These are phyloP conservation scores for Scomber japonicus DNA, from an alignment of 2,113 vertebrate species.

Conservation along the genomic window DNA sequence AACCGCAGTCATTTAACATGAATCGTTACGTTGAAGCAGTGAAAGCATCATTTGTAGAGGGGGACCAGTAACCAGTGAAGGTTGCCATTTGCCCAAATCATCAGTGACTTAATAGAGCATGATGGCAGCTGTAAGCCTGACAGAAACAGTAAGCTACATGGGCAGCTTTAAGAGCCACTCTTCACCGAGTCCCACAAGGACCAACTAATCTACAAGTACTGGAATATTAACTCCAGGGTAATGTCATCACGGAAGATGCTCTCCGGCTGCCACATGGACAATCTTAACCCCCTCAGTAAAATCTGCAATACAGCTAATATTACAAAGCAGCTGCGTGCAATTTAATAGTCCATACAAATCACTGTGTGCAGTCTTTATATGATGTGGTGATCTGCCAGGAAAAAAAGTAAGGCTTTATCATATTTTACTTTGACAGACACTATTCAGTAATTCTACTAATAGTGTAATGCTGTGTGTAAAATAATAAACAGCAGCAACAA, in stretches of 20 bases:
- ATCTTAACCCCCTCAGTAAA: background rate
- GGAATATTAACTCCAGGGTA: constrained; percentile 53
- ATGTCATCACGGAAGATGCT: constrained; percentile 24
- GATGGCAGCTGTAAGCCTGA: constrained; percentile 61
- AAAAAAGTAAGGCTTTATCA: background rate
- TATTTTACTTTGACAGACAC: background rate
- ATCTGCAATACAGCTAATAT: constrained; percentile 6
- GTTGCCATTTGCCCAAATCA: constrained; percentile 34
- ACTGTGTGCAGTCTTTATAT: background rate
- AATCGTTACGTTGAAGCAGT: constrained; percentile 2
- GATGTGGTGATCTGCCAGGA: too few species aligned
- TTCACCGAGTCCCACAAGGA: constrained; percentile 36
- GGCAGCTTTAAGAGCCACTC: constrained; percentile 36
- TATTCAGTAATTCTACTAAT: background rate
- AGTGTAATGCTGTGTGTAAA: too few species aligned
- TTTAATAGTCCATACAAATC: background rate
- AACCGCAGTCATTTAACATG: constrained; percentile 11
- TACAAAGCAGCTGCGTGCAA: background rate
- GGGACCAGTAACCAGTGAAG: constrained; percentile 36
- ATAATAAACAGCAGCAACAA: background rate
- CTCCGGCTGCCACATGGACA: constrained; percentile 18
- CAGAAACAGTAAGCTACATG: constrained; percentile 58
- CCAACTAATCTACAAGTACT: constrained; percentile 45
- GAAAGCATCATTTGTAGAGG: constrained; percentile 38
- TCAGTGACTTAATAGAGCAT: constrained; percentile 51